These are phyloP conservation scores for Halotydeus destructor DNA, from an alignment of 1,140 invertebrate genomes.

Conservation along the genomic window DNA sequence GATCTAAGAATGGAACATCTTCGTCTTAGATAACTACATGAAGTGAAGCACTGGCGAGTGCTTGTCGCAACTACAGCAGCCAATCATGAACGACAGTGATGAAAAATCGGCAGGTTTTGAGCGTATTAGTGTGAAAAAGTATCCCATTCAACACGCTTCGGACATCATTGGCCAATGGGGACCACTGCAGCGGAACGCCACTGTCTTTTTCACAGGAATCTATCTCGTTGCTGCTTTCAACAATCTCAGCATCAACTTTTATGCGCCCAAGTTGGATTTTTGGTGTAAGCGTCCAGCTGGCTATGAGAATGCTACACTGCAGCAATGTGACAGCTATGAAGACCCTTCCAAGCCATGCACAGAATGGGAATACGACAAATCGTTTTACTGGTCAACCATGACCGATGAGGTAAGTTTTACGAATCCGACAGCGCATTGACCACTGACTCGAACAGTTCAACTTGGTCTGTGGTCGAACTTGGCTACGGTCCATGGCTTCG, in stretches of 20 bases:
- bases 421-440: not conserved
- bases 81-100: no score
- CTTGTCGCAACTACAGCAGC: no score
- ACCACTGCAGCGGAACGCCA: not conserved
- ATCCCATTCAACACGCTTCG: constrained; percentile 3
- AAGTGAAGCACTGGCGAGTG: no score
- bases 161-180: constrained; percentile 2
- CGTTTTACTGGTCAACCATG: constrained; percentile 14
- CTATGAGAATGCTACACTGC: not conserved
- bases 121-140: no score
- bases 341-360: constrained; percentile 4
- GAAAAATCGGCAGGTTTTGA: no score
- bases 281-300: not conserved
- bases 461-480: constrained; percentile 46
- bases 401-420: constrained; percentile 12
- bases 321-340: not conserved
- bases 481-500: constrained; percentile 44
- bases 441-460: constrained; percentile 34
- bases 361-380: constrained; percentile 13
- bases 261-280: not conserved
- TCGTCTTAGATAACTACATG: no score
- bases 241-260: constrained; percentile 1
- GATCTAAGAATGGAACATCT: no score
- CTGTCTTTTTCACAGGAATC: not conserved
- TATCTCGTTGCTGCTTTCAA: not conserved